Evolutionary conservation across 2,797 vertebrate species (phyloP).

Genomic region (Micropoecilia bifurca): DNA sequence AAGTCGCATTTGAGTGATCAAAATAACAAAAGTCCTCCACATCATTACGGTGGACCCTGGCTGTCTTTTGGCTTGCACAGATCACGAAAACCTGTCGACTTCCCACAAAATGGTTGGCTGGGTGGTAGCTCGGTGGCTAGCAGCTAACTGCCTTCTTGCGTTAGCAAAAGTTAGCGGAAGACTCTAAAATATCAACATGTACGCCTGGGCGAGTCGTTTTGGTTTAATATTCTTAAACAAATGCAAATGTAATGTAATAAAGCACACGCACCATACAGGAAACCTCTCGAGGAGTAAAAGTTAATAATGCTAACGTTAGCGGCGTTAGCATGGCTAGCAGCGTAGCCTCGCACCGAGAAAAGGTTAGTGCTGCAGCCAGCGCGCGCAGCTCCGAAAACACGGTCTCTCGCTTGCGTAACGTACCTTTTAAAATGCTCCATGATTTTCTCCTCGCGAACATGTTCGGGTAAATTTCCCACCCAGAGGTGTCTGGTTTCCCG

Average conservation of each 20-base stretch:
- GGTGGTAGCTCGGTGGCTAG: constrained; percentile 69
- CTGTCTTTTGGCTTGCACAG: constrained; percentile 43
- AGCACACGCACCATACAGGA: background rate
- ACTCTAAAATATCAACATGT: constrained; percentile 8
- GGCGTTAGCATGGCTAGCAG: constrained; percentile 47
- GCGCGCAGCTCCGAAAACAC: constrained; percentile 65
- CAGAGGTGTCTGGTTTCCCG: constrained; percentile 99
- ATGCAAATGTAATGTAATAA: background rate
- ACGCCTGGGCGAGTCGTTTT: rapidly evolving
- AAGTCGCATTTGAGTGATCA: background rate
- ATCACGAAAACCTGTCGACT: constrained; percentile 70
- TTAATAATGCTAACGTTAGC: constrained; percentile 59
- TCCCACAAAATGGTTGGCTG: constrained; percentile 79
- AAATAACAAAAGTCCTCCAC: constrained; percentile 4
- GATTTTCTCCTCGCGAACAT: constrained; percentile 98
- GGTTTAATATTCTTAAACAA: background rate
- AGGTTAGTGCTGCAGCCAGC: constrained; percentile 51
- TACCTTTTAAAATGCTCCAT: constrained; percentile 99
- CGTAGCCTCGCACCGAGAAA: constrained; percentile 43
- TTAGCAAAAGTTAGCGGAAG: constrained; percentile 59
- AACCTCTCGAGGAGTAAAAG: constrained; percentile 17
- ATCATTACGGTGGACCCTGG: constrained; percentile 30
- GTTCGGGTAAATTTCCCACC: constrained; percentile 99
- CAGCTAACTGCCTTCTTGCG: constrained; percentile 45
- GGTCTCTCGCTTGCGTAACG: constrained; percentile 78